Evolutionary conservation across 1,140 invertebrate species (phyloP), one percentile per base, ranked within the genome.

Genomic region (Campoletis sonorensis): DNA sequence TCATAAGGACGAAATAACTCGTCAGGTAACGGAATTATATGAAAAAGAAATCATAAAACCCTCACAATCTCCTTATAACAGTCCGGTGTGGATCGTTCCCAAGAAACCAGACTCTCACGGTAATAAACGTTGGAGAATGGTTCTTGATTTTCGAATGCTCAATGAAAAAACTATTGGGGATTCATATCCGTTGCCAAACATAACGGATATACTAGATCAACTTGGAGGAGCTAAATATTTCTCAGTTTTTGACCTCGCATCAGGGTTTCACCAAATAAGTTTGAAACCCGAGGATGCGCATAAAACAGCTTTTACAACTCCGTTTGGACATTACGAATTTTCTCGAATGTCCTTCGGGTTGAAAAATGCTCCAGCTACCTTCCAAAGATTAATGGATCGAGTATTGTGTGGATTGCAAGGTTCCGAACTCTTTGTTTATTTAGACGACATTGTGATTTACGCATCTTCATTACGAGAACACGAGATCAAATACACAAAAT

Each of bases 281-380:
- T 33, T 64, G 61, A 26, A 64, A 11, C 61, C 61, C 11, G 18
- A 64, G 18, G 61, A 64, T 64, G n/a, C n/a, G 5, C 71, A 26
- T 8, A 49, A 72, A 49, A 72, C 71, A 3, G 71, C 71, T 11
- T 72, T 72, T 72, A 23, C 61, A 18, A 23, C 15, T 11, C 61
- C 61, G 2, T 26, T 23, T 64, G 61, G 61, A n/a, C 61, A 64
- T 64, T 64, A 64, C 61, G 61, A 64, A 64, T 64, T 64, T 23
- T 23, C n/a, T 23, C 61, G 21, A 15, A 72, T 40, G 45, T 27
- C 45, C 10, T 72, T 37, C 11, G 71, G 33, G 13, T 72, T 49
- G 71, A 64, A 64, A 64, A 64, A 64, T 23, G 61, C 61, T 23
- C 61, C 61, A 64, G 61, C 61, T 23, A 64, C 61, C 11, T 64